A percentile compares a stretch with the other conserved stretches of the same genome.
These are phyloP conservation scores for Mamestra brassicae DNA, from an alignment of 2,888 invertebrate species.

Conservation along the genomic window DNA sequence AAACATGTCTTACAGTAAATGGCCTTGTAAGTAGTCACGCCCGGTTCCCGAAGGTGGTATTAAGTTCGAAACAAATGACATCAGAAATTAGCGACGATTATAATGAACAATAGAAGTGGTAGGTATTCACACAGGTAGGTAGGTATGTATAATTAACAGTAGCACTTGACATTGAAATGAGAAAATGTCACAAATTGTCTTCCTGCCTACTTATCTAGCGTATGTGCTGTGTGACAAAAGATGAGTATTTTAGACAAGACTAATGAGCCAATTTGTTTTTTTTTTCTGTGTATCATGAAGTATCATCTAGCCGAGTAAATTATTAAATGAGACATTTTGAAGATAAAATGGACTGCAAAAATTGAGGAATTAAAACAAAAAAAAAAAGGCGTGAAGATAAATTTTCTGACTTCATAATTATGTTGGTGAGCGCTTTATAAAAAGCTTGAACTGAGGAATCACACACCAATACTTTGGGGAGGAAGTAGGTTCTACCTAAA, in stretches of 20 bases:
- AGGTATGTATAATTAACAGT: slow-evolving; percentile 34
- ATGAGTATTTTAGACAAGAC: slow-evolving; percentile 19
- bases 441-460: too few relatives aligned
- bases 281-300: neutral
- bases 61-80: slow-evolving; percentile 49
- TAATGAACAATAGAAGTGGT: slow-evolving; percentile 79
- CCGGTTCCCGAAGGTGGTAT: slow-evolving; percentile 44
- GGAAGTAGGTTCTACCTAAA: too few relatives aligned
- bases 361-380: too few relatives aligned
- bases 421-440: too few relatives aligned
- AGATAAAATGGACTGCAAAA: neutral
- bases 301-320: neutral
- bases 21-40: slow-evolving; percentile 51
- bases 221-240: slow-evolving; percentile 14
- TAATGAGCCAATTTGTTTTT: slow-evolving; percentile 11
- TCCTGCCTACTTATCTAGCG: neutral
- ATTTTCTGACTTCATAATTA: too few relatives aligned
- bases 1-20: neutral
- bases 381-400: too few relatives aligned
- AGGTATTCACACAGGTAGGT: slow-evolving; percentile 54
- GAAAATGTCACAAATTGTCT: slow-evolving; percentile 45
- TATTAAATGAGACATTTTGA: too few relatives aligned
- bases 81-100: slow-evolving; percentile 74
- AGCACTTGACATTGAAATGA: slow-evolving; percentile 68
- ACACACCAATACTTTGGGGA: too few relatives aligned